phyloP scores from a whole-genome alignment of 2,797 vertebrate species.

The Sebastes hubbsi region DNA sequence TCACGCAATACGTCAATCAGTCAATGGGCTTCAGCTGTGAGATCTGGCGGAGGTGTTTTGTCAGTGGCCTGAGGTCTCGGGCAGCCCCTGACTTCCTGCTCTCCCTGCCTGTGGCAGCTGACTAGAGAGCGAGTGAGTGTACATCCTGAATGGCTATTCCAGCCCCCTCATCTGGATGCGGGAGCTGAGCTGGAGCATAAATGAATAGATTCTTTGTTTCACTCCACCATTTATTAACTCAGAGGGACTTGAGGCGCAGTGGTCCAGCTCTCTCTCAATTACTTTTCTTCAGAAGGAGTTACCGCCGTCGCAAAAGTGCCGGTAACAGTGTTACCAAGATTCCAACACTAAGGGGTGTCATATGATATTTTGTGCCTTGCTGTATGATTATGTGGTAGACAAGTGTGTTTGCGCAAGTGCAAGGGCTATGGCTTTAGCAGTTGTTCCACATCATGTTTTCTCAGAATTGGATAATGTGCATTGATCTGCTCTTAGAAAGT shows the following conservation, averaged over 20 bases:
- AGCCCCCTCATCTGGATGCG: conserved; percentile 72
- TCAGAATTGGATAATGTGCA: neutral
- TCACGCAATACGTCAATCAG: conserved; percentile 60
- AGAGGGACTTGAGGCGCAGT: conserved; percentile 47
- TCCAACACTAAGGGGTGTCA: conserved; percentile 36
- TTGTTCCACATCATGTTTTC: conserved; percentile 32
- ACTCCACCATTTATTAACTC: conserved; percentile 73
- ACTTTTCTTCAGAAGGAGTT: conserved; percentile 53
- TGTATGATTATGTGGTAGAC: conserved; percentile 53
- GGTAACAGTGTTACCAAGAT: conserved; percentile 43
- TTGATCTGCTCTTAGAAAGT: neutral
- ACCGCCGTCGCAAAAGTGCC: conserved; percentile 31
- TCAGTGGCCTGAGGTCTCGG: conserved; percentile 54
- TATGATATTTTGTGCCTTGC: conserved; percentile 54
- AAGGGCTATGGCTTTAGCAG: conserved; percentile 46
- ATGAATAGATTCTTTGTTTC: conserved; percentile 77
- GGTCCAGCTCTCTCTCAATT: conserved; percentile 54
- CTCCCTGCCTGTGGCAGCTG: conserved; percentile 62
- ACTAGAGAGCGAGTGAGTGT: conserved; percentile 59
- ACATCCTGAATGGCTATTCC: conserved; percentile 75
- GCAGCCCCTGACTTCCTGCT: conserved; percentile 70
- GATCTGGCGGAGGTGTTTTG: conserved; percentile 66
- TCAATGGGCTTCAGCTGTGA: conserved; percentile 66
- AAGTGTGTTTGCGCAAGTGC: conserved; percentile 47
- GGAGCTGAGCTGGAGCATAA: conserved; percentile 60